Conservation (phyloP, 2,797 vertebrate genomes). For the Tamandua tetradactyla region DNA sequence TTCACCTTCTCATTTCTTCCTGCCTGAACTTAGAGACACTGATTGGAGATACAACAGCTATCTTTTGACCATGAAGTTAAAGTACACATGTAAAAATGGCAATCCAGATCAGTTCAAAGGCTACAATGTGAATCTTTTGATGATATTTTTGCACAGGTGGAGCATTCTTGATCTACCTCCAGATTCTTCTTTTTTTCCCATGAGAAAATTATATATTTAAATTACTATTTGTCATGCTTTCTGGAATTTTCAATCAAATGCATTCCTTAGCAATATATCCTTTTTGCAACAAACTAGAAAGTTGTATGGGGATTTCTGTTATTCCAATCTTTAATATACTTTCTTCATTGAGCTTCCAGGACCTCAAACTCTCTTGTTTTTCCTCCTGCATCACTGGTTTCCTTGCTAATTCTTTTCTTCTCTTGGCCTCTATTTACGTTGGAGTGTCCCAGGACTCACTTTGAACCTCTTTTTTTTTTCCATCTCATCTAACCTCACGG, state of each 20-base stretch:
- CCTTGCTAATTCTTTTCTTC: not conserved
- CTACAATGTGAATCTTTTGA: not conserved
- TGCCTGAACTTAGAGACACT: not conserved
- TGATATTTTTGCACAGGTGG: not conserved
- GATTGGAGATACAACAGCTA: not conserved
- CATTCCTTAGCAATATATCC: not conserved
- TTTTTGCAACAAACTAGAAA: not conserved
- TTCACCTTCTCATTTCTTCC: not conserved
- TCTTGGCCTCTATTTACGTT: not conserved
- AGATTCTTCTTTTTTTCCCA: not conserved
- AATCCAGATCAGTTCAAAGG: not conserved
- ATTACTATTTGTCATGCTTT: not conserved
- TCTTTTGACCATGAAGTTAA: slow-evolving; percentile 13
- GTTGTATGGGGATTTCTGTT: too few species aligned
- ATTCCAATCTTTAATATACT: not conserved
- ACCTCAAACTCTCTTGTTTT: not conserved
- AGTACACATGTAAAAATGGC: not conserved
- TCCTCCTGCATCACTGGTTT: not conserved
- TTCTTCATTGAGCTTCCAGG: not conserved
- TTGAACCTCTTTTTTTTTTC: not conserved
- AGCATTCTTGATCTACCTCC: not conserved
- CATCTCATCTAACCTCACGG: not conserved
- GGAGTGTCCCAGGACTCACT: not conserved
- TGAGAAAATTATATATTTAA: not conserved
- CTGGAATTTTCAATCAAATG: not conserved